Evolutionary conservation across 2,888 invertebrate species (phyloP).

Genomic region (Temnothorax unifasciatus): DNA sequence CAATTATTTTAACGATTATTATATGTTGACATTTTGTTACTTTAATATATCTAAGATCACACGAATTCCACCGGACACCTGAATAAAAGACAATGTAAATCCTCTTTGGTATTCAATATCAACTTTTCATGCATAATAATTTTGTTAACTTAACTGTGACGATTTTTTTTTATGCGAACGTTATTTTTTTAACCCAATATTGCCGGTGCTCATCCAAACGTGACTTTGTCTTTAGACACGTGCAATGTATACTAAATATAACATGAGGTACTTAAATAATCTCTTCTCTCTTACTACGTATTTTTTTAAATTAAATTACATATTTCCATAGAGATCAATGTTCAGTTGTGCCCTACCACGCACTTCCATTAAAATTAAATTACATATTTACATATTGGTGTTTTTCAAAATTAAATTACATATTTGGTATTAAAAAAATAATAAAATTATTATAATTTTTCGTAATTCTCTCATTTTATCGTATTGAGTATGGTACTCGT

Average conservation of each 20-base stretch:
- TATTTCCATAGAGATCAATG: not conserved
- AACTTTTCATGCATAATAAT: conserved; percentile 16
- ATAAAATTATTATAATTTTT: not conserved
- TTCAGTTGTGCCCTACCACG: too few species aligned
- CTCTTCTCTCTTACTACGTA: not conserved
- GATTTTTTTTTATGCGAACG: conserved; percentile 32
- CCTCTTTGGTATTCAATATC: conserved; percentile 25
- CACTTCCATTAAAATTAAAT: too few species aligned
- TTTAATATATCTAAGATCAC: not conserved
- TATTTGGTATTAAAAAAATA: not conserved
- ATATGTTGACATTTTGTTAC: not conserved
- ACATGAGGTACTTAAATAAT: conserved; percentile 44
- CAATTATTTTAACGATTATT: not conserved
- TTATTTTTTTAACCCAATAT: conserved; percentile 47
- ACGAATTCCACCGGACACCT: not conserved
- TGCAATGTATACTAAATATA: conserved; percentile 47
- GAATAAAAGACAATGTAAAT: conserved; percentile 28
- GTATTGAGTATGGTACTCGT: not conserved
- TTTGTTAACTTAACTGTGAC: conserved; percentile 40
- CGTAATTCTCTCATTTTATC: not conserved
- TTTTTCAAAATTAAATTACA: conserved; percentile 29
- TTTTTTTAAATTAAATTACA: conserved; percentile 28
- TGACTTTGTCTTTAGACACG: conserved; percentile 44
- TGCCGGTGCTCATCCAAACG: conserved; percentile 26
- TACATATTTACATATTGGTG: not conserved